Conservation (phyloP, 2,113 vertebrate species). For the Elachura formosa region DNA sequence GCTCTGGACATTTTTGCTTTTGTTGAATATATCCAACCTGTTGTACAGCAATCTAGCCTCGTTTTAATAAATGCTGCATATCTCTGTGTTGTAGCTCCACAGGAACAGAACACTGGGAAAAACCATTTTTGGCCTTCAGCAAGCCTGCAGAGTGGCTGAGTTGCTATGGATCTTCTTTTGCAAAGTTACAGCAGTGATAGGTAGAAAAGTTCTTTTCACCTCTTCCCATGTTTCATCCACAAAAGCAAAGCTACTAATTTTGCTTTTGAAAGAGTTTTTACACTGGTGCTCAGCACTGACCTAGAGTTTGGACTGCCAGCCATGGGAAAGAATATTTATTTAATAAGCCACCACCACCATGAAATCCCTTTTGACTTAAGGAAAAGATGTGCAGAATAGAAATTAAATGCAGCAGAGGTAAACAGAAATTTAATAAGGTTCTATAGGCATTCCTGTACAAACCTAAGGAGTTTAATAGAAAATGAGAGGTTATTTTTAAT, state of each 20-base stretch:
- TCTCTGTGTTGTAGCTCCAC: not conserved
- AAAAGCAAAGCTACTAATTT: not conserved
- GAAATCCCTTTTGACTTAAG: not conserved
- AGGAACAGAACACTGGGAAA: not conserved
- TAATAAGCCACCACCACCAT: not conserved
- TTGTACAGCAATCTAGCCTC: not conserved
- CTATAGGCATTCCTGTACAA: conserved; percentile 36
- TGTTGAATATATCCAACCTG: not conserved
- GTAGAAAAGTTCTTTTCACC: not conserved
- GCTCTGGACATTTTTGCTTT: not conserved
- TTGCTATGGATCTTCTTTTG: not conserved
- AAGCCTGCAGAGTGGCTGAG: not conserved
- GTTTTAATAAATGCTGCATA: not conserved
- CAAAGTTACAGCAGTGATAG: not conserved
- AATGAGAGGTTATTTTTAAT: conserved; percentile 53
- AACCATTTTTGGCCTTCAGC: not conserved
- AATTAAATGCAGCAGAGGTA: conserved; percentile 15
- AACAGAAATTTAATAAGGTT: conserved; percentile 50
- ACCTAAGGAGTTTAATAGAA: conserved; percentile 33
- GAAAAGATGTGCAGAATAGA: not conserved
- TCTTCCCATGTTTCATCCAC: not conserved
- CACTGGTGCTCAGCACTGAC: not conserved
- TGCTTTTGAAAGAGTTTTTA: not conserved
- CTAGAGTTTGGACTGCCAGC: not conserved
- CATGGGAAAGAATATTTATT: not conserved